Evolutionary conservation across 2,113 vertebrate species (phyloP).

Genomic region (Mormyrus lacerda): DNA sequence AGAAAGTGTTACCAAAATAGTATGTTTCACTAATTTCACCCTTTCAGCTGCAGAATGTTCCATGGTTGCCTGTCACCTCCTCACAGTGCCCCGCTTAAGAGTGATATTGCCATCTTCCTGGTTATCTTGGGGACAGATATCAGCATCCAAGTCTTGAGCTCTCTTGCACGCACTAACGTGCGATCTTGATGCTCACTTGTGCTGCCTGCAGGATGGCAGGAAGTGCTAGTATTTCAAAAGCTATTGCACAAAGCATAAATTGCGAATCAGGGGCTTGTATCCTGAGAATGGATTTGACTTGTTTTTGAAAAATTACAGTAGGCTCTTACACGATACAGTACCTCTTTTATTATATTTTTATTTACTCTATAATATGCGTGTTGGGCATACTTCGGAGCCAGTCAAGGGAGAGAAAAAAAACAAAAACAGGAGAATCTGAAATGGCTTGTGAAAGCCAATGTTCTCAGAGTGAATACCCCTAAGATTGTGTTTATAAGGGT

Average conservation of each 20-base stretch:
- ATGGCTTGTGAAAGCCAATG: not conserved
- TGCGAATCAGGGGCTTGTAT: not conserved
- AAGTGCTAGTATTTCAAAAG: not conserved
- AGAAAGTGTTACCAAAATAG: not conserved
- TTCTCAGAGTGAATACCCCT: not conserved
- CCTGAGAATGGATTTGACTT: not conserved
- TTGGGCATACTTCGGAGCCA: not conserved
- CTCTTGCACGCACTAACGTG: not conserved
- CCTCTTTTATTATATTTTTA: not conserved
- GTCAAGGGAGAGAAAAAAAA: not conserved
- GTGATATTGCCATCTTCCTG: not conserved
- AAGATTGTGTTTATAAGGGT: not conserved
- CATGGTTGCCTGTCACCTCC: not conserved
- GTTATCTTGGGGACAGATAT: not conserved
- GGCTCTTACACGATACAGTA: not conserved
- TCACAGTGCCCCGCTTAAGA: not conserved
- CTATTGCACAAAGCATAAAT: not conserved
- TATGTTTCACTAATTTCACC: not conserved
- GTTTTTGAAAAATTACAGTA: not conserved
- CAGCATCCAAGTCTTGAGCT: not conserved
- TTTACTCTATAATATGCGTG: not conserved
- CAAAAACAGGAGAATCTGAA: not conserved
- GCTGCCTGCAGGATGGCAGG: not conserved
- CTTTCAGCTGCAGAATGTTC: not conserved
- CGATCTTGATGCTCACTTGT: not conserved